Conservation (phyloP, 64 coral and sea anemone genomes). For the Hydrozoanthus tunicans region DNA sequence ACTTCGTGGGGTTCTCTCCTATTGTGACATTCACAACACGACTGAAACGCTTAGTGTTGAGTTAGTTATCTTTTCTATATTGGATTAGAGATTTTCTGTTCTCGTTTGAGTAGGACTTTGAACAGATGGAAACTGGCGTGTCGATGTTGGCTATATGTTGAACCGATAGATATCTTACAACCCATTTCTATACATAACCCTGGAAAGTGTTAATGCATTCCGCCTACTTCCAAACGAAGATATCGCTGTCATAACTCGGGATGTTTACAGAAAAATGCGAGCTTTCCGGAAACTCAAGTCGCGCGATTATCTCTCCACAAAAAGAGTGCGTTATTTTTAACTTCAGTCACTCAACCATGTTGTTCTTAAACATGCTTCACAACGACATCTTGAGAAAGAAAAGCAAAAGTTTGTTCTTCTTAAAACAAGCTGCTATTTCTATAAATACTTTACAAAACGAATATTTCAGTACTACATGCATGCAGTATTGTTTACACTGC, state of each 20-base stretch:
- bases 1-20: not conserved
- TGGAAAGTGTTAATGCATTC: slow-evolving; percentile 18
- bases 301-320: not conserved
- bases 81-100: not conserved
- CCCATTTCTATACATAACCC: not conserved
- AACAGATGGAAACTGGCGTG: not conserved
- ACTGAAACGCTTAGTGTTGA: not conserved
- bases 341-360: not conserved
- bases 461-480: slow-evolving; percentile 8
- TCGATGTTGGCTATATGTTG: slow-evolving; percentile 12
- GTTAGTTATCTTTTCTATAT: not conserved
- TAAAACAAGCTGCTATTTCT: not conserved
- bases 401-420: not conserved
- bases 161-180: slow-evolving; percentile 36
- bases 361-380: not conserved
- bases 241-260: not conserved
- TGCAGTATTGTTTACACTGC: not conserved
- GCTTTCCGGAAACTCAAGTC: not conserved
- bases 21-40: not conserved
- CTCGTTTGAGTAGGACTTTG: not conserved
- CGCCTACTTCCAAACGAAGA: slow-evolving; percentile 8
- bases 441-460: slow-evolving; percentile 17
- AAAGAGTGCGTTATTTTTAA: not conserved
- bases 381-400: not conserved
- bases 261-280: not conserved